phyloP scores from a whole-genome alignment of 2,797 vertebrate species.

The Pygocentrus nattereri region DNA sequence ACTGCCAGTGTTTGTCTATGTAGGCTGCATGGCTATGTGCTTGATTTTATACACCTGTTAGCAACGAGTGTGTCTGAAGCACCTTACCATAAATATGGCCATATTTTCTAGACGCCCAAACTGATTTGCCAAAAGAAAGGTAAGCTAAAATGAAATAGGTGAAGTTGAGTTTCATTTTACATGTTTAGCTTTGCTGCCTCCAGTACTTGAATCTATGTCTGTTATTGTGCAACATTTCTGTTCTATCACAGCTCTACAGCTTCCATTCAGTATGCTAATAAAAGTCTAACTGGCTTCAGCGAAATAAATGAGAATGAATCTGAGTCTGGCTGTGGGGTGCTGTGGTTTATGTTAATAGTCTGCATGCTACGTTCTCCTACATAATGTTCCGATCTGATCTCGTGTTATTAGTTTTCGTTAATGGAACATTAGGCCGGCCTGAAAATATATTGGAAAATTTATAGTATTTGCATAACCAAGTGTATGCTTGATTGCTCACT shows the following conservation, averaged over 20 bases:
- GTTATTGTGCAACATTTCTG: background rate
- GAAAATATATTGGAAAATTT: background rate
- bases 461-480: conserved; percentile 25
- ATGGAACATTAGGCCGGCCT: conserved; percentile 1
- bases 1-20: too few species aligned
- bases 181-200: too few species aligned
- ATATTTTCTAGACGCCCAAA: too few species aligned
- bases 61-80: too few species aligned
- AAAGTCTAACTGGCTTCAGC: background rate
- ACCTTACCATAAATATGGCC: too few species aligned
- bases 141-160: too few species aligned
- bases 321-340: background rate
- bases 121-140: too few species aligned
- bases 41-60: too few species aligned
- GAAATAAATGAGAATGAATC: background rate
- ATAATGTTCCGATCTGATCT: conserved; percentile 2
- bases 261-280: background rate
- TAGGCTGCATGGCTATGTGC: too few species aligned
- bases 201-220: too few species aligned
- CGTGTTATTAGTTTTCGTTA: background rate
- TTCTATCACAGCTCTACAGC: background rate
- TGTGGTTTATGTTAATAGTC: background rate
- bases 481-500: background rate
- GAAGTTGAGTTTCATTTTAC: too few species aligned
- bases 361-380: background rate